Percentiles rank a stretch among this genome's conserved stretches.
Conservation (phyloP, 2,888 invertebrate species). For the Euzophera pinguis region DNA sequence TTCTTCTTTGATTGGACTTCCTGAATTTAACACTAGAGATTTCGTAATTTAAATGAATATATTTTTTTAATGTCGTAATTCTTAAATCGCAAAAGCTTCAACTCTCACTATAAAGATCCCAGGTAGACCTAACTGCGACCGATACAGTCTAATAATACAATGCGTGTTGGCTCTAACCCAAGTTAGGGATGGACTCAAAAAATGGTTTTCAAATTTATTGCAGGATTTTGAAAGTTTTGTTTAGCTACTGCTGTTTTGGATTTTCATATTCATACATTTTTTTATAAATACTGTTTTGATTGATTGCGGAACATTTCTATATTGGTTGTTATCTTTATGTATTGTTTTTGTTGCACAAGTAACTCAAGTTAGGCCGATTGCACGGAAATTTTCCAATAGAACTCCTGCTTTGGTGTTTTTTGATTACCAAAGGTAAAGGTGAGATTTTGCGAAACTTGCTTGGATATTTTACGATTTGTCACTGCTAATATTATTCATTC, state of each 20-base stretch:
- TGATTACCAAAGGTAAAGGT: not conserved
- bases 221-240: slow-evolving; percentile 19
- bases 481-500: slow-evolving; percentile 17
- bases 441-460: not conserved
- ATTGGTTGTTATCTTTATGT: too few relatives aligned
- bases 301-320: too few relatives aligned
- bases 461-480: not conserved
- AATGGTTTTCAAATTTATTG: slow-evolving; percentile 27
- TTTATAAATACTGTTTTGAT: not conserved
- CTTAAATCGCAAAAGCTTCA: slow-evolving; percentile 24
- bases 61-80: slow-evolving; percentile 19
- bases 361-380: too few relatives aligned
- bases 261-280: not conserved
- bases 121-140: slow-evolving; percentile 61
- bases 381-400: too few relatives aligned
- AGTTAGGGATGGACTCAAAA: slow-evolving; percentile 46
- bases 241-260: not conserved
- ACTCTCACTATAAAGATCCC: slow-evolving; percentile 38
- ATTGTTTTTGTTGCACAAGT: too few relatives aligned
- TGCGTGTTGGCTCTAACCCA: slow-evolving; percentile 62
- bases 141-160: slow-evolving; percentile 70
- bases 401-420: too few relatives aligned
- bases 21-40: not conserved
- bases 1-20: not conserved
- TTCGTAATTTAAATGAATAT: not conserved